These are phyloP conservation scores for Copidosoma aretas DNA, from an alignment of 2,888 invertebrate species.

Conservation along the genomic window DNA sequence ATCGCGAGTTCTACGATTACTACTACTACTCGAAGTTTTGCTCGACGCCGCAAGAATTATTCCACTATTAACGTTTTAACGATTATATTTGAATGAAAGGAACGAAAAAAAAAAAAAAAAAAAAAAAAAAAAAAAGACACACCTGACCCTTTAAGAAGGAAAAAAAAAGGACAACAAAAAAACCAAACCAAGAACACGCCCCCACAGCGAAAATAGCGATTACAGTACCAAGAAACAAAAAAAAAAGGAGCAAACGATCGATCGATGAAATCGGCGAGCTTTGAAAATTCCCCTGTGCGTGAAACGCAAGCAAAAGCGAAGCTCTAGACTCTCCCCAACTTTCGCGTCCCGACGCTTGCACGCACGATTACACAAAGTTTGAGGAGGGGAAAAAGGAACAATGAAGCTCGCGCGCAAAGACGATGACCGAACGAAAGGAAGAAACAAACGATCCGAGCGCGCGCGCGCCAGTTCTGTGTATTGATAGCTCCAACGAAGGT, in stretches of 20 bases:
- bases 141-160: too few relatives aligned
- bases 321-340: slow-evolving; percentile 16
- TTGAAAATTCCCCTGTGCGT: slow-evolving; percentile 4
- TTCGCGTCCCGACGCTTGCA: slow-evolving; percentile 18
- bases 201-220: neutral
- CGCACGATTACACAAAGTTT: slow-evolving; percentile 1
- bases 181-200: neutral
- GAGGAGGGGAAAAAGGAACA: slow-evolving; percentile 8
- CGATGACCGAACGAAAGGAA: neutral
- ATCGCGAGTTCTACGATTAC: too few relatives aligned
- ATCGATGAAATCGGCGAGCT: slow-evolving; percentile 20
- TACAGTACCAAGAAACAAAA: too few relatives aligned
- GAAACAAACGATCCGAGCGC: slow-evolving; percentile 13
- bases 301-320: slow-evolving; percentile 3
- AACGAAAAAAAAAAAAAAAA: slow-evolving; percentile 7
- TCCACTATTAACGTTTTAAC: too few relatives aligned
- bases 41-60: neutral
- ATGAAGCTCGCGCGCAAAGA: slow-evolving; percentile 9
- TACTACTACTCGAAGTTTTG: too few relatives aligned
- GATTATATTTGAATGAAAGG: too few relatives aligned
- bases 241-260: slow-evolving; percentile 3
- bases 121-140: neutral
- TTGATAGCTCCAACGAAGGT: slow-evolving; percentile 11
- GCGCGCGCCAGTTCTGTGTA: slow-evolving; percentile 5
- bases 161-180: neutral